Base-by-base conservation (phyloP, 2,797 vertebrate genomes). In the Fistularia tabacaria region DNA sequence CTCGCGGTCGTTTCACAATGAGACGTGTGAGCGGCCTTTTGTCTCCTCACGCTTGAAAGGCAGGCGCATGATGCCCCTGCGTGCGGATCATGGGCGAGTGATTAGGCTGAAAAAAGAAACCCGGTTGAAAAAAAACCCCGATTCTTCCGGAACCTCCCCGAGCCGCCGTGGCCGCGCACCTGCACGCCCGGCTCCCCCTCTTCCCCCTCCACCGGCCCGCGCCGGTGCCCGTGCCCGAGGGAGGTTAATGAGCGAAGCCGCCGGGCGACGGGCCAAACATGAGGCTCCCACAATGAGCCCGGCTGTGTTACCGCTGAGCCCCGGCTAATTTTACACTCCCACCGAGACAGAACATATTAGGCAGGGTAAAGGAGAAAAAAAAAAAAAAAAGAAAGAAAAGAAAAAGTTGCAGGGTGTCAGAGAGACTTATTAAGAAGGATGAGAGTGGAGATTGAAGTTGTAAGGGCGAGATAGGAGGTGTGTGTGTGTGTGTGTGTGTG, bases 211-310 rank as follows among this genome's bases (percentile, higher is more conserved):
- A 55, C 66, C 54, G 63, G 39, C 1, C 10, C 6, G 36, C 14
- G 64, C 41, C 48, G 46, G 54, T 51, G 46, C 84, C 84, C 85
- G 83, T 38, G 91, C 91, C 84, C 61, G 39, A 91, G 92, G 82
- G 91, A 91, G 38, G 90, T 93, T 94, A 90, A 91, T 91, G 88
- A 92, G 88, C 77, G 82, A 87, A 88, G 87, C 84, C 71, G 79
- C 79, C 82, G 77, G 89, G 90, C 90, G 74, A 76, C 80, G 72
- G 74, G 90, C 90, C 91, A 91, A 85, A 84, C 86, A 85, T 80
- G 81, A 88, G 85, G 82, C 87, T 91, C 82, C 82, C 77, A 91
- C 91, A 91, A 90, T 90, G 85, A 91, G 87, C 84, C 85, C 88
- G 88, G 89, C 89, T 90, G 82, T 87, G 87, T 89, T 88, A 90